Evolutionary conservation across 2,888 invertebrate species (phyloP), one percentile per base, ranked within the genome.

Genomic region (Trissolcus brochymenae): DNA sequence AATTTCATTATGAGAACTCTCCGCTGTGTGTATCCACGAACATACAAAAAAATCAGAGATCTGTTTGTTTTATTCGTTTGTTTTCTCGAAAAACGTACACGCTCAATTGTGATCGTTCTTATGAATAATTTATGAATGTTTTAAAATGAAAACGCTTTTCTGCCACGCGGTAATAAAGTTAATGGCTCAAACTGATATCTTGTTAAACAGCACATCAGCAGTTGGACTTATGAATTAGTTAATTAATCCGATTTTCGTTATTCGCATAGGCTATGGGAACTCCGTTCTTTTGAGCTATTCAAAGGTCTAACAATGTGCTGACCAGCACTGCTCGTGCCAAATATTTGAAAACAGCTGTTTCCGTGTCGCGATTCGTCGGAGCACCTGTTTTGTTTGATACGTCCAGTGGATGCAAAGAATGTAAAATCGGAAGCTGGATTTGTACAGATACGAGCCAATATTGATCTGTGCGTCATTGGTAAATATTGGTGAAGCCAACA

Each of bases 401-500:
- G 25, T 59, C n/a, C 46, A 35, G 13, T 6, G 14, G 46, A 60
- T 60, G 43, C 21, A 51, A 53, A 49, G 66, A 67, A 57, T 60
- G 29, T 41, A 53, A 71, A 60, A 60, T 67, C 51, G 40, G 72
- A 56, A 73, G 70, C 61, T 65, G 76, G 59, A 77, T 78, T 75
- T 70, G 71, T 49, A 43, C 60, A 59, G 74, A 66, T 56, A 64
- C 76, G 51, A 66, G 59, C 51, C 73, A 79, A 81, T 81, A 81
- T 81, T 81, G 81, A 78, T 81, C 72, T 55, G 67, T 64, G 46
- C 66, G 73, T 79, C 61, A 61, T 43, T 49, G 65, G 75, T 66
- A 77, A 76, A 79, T 81, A 76, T 81, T 80, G 76, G 64, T 49
- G 71, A 64, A 72, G 79, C 74, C 61, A 50, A 80, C 78, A 78